Evolutionary conservation across 2,797 vertebrate genomes (phyloP).

Genomic region (Lagocephalus sceleratus): DNA sequence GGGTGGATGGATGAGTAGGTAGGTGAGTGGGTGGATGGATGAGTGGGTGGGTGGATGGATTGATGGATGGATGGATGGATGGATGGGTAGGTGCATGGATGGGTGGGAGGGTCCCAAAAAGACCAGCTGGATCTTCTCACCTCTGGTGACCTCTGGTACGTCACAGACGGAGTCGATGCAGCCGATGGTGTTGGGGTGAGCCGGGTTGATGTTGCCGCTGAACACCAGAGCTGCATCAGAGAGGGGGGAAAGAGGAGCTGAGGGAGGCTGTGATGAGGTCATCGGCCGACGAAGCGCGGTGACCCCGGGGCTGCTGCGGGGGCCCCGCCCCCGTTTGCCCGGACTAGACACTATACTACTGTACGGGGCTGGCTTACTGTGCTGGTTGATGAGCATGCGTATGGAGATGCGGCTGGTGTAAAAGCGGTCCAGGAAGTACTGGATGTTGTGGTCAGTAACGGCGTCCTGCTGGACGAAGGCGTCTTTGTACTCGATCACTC

Average conservation of each 20-base stretch:
- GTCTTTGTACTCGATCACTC: constrained; percentile 86
- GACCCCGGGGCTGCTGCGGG: neutral
- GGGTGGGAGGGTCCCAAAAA: neutral
- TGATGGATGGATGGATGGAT: no score
- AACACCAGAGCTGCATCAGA: constrained; percentile 78
- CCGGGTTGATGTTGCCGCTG: constrained; percentile 80
- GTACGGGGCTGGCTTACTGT: constrained; percentile 74
- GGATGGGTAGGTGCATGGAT: neutral
- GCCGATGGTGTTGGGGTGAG: constrained; percentile 84
- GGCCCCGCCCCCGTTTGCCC: neutral
- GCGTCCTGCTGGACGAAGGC: constrained; percentile 75
- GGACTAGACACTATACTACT: neutral
- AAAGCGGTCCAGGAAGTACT: constrained; percentile 90
- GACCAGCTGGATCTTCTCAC: constrained; percentile 49
- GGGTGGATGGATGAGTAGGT: no score
- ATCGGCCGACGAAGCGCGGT: neutral
- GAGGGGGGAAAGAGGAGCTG: neutral
- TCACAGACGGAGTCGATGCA: constrained; percentile 84
- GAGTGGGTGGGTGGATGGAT: no score
- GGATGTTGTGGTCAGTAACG: constrained; percentile 85
- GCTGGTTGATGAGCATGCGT: constrained; percentile 91
- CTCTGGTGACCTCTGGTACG: constrained; percentile 81
- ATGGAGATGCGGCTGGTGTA: constrained; percentile 92
- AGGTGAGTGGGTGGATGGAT: no score
- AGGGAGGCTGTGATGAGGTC: neutral